Evolutionary conservation across 2,797 vertebrate species (phyloP).

Genomic region (Chromis chromis): DNA sequence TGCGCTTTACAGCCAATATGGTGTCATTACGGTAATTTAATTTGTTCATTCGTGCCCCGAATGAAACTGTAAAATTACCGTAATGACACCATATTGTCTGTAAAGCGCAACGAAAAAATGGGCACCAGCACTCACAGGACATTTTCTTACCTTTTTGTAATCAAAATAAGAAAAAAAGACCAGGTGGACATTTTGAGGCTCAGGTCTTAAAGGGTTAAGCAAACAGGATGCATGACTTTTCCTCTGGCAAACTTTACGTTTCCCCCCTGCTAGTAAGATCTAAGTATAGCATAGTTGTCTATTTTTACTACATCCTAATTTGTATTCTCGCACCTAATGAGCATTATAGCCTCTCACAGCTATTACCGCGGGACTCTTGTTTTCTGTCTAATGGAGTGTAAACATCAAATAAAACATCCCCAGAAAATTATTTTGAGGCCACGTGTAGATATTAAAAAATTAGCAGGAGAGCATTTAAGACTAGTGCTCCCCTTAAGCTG

Average conservation of each 20-base stretch:
- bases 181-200: too few relatives aligned
- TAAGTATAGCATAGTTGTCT: conserved; percentile 41
- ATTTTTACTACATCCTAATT: conserved; percentile 46
- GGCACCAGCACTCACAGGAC: too few relatives aligned
- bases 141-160: too few relatives aligned
- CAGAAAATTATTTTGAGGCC: conserved; percentile 33
- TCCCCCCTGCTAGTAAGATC: conserved; percentile 2
- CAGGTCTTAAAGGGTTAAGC: too few relatives aligned
- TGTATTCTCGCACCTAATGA: conserved; percentile 54
- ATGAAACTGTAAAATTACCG: too few relatives aligned
- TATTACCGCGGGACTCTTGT: conserved; percentile 29
- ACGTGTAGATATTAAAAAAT: conserved; percentile 50
- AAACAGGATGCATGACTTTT: conserved; percentile 1
- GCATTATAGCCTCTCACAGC: conserved; percentile 24
- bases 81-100: too few relatives aligned
- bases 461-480: conserved; percentile 51
- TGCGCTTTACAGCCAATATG: too few relatives aligned
- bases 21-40: too few relatives aligned
- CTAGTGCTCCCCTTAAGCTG: conserved; percentile 49
- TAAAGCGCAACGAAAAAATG: too few relatives aligned
- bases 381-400: conserved; percentile 56
- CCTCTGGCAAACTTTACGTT: neutral
- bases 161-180: too few relatives aligned
- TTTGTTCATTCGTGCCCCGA: too few relatives aligned
- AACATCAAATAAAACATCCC: conserved; percentile 53